phyloP scores from a whole-genome alignment of 2,113 vertebrate genomes.

The Panurus biarmicus region DNA sequence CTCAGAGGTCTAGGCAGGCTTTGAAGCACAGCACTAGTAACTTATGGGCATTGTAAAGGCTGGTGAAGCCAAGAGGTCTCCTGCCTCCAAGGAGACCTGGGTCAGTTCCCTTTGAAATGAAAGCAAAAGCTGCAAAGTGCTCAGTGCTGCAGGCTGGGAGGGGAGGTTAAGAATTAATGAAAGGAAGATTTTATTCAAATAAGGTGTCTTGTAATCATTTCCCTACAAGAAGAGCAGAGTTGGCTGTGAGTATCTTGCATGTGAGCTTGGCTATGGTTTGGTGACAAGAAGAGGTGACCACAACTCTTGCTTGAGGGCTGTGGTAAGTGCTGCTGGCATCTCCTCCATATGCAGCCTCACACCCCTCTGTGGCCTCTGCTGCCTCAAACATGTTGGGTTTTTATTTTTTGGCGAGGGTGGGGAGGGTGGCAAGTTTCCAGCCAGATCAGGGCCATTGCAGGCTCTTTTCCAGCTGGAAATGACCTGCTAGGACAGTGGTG shows the following conservation, averaged over 20 bases:
- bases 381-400: neutral
- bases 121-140: neutral
- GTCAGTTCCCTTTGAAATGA: neutral
- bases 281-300: neutral
- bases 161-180: neutral
- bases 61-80: neutral
- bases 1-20: neutral
- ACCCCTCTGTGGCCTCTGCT: neutral
- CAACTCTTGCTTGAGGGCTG: neutral
- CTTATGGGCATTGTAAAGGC: neutral
- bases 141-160: neutral
- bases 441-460: neutral
- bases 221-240: neutral
- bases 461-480: neutral
- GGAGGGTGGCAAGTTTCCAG: neutral
- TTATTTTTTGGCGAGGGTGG: accelerated
- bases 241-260: too few species aligned
- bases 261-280: neutral
- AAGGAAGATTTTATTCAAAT: neutral
- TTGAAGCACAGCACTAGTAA: neutral
- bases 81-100: neutral
- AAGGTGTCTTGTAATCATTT: neutral
- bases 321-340: accelerated
- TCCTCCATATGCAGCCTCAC: accelerated
- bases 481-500: neutral